phyloP scores from a whole-genome alignment of 2,797 vertebrate species.

The Halcyon leucocephala region DNA sequence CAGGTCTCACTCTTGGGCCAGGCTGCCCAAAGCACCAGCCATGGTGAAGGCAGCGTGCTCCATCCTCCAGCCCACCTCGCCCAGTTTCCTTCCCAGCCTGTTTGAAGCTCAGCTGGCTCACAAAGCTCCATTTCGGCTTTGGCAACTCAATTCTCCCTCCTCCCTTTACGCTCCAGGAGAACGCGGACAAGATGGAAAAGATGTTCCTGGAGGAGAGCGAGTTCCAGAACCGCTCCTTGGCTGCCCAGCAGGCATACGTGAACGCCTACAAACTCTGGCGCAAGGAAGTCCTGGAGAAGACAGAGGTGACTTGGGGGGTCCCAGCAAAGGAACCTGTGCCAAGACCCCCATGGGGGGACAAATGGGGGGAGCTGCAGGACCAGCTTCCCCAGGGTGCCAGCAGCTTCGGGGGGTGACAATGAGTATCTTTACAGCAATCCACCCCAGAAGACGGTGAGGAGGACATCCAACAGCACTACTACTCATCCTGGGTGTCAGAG shows the following conservation, averaged over 20 bases:
- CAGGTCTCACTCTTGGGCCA: accelerated
- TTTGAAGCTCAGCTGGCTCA: background rate
- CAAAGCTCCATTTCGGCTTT: background rate
- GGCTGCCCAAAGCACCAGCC: background rate
- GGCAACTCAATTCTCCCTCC: background rate
- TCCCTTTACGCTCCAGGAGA: background rate
- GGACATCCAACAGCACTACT: too few relatives aligned
- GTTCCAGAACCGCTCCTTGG: background rate
- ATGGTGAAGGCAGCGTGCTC: background rate
- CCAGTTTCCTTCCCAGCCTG: background rate
- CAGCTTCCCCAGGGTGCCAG: background rate
- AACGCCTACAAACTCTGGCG: background rate
- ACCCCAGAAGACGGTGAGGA: background rate
- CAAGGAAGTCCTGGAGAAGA: background rate
- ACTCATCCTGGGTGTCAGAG: background rate
- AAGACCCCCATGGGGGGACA: background rate
- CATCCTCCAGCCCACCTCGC: background rate
- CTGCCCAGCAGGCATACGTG: background rate
- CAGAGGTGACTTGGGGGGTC: background rate
- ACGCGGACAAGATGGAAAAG: background rate
- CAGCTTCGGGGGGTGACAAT: background rate
- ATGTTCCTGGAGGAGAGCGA: background rate
- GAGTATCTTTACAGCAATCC: background rate
- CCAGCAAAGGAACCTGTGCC: background rate
- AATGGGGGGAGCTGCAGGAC: background rate